phyloP scores from a whole-genome alignment of 2,888 invertebrate species.

The Branchipolynoe longqiensis region DNA sequence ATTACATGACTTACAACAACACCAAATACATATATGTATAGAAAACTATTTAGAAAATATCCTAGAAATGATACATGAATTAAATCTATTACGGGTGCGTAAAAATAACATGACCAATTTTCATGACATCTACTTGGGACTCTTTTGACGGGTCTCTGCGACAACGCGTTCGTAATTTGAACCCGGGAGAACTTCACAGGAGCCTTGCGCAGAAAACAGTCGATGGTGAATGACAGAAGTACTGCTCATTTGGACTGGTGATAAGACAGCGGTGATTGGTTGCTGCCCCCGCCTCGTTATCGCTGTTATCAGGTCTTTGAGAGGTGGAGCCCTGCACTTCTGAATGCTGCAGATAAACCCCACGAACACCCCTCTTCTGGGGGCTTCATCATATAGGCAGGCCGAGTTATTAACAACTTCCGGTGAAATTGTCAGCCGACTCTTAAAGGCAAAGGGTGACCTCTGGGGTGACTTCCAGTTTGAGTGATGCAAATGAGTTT shows the following conservation, averaged over 20 bases:
- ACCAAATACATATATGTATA: too few species aligned
- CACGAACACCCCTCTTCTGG: too few species aligned
- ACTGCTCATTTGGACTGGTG: slow-evolving; percentile 46
- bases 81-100: background rate
- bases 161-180: too few species aligned
- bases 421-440: background rate
- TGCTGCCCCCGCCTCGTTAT: slow-evolving; percentile 31
- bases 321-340: slow-evolving; percentile 13
- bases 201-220: background rate
- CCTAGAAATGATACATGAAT: too few species aligned
- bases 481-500: background rate
- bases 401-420: too few species aligned
- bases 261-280: slow-evolving; percentile 42
- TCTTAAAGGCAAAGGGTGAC: slow-evolving; percentile 2
- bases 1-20: too few species aligned
- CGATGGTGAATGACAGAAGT: slow-evolving; percentile 46
- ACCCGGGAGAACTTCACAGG: slow-evolving; percentile 15
- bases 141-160: too few species aligned
- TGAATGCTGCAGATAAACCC: slow-evolving; percentile 37
- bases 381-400: too few species aligned
- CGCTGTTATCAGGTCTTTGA: slow-evolving; percentile 45
- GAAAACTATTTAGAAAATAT: too few species aligned
- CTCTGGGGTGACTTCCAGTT: background rate
- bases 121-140: background rate
- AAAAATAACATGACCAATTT: background rate